Base-by-base conservation (phyloP, 2,888 invertebrate species). In the Panopea generosa region DNA sequence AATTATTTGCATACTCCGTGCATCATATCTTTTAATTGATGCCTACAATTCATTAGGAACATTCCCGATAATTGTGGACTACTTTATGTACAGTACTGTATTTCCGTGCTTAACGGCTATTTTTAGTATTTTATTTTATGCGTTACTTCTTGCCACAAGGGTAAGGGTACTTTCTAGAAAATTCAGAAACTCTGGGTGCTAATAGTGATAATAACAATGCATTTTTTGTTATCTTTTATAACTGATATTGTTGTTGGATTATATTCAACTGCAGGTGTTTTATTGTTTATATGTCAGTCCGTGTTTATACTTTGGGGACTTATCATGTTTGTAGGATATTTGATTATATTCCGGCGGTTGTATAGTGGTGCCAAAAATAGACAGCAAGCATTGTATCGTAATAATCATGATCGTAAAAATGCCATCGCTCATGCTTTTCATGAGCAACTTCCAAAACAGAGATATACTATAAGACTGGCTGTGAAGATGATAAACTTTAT, bases 21-120 rank as follows among this genome's bases (percentile, higher is more conserved):
- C 97, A 86, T 96, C 97, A 86, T 97, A 97, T 90, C 94, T 98
- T 85, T 96, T 97, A 86, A 96, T 97, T 90, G 98, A 98, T 93
- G 97, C 97, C 0, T 98, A 98, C 91, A 98, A 98, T 90, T 95
- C 96, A n/a, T 95, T 95, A 76, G 95, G 95, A 75, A 96, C 96
- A 0, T 94, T 97, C 90, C 96, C 96, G 71, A 92, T 96, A 74
- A 96, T 88, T 14, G 47, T 97, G 38, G 96, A 97, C 62, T 96
- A 96, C 89, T 95, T 97, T 59, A 93, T 98, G 45, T 95, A 97
- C 78, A 96, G 97, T 90, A 95, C 97, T 68, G 97, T 97, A 0
- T 95, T 97, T 77, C 97, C 97, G 77, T 95, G 97, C 87, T 93
- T 98, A 40, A 96, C 97, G 22, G 96, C 97, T n/a, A 96, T 97